Evolutionary conservation across 2,797 vertebrate genomes (phyloP).

Genomic region (Rhynchotus rufescens): DNA sequence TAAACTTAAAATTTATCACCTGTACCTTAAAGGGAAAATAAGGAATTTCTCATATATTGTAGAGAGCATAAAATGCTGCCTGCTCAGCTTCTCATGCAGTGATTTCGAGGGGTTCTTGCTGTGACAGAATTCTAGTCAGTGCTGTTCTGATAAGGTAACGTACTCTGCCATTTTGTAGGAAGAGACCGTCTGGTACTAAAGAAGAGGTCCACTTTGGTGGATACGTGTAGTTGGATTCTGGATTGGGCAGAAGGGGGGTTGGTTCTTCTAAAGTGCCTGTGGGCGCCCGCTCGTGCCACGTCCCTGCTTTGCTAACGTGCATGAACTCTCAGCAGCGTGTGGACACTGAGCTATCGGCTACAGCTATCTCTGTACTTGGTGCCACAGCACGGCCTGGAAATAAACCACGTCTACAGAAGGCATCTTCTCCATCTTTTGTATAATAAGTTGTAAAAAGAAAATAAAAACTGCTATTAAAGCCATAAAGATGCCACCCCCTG

Average conservation of each 20-base stretch:
- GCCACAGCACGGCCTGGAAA: neutral
- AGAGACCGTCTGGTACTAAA: neutral
- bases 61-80: neutral
- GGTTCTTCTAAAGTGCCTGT: neutral
- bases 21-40: neutral
- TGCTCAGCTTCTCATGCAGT: slow-evolving; percentile 39
- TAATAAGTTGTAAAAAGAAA: neutral
- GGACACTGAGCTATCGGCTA: neutral
- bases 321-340: neutral
- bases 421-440: neutral
- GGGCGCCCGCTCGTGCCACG: neutral
- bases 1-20: neutral
- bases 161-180: neutral
- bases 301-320: neutral
- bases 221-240: neutral
- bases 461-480: neutral
- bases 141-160: slow-evolving; percentile 53
- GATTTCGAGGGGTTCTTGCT: slow-evolving; percentile 22
- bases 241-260: neutral
- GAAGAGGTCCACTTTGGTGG: neutral
- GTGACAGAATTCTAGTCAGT: neutral
- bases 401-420: neutral
- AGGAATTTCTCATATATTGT: neutral
- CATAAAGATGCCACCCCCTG: slow-evolving; percentile 30
- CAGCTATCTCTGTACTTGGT: neutral